Base-by-base conservation (phyloP, 2,113 vertebrate genomes). In the Paradoxurus hermaphroditus region DNA sequence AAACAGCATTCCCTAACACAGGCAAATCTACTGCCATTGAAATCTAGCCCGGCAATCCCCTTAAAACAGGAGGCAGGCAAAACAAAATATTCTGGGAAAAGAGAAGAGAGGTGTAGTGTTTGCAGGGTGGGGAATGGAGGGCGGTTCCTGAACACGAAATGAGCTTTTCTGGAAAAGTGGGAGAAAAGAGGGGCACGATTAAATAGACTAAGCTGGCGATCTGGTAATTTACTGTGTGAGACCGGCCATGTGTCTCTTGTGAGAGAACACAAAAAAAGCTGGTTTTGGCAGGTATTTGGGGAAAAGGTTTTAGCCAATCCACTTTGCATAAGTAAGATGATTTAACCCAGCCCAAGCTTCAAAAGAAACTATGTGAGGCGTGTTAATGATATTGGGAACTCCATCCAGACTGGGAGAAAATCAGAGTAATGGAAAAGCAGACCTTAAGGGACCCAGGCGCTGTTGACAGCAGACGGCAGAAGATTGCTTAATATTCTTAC, bases 401-500 rank as follows among this genome's bases (percentile, higher is more conserved):
- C 92, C 72, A 86, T 75, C 21, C 53, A 97, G 91, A 97, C 46
- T n/a, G 88, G n/a, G 34, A 96, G 79, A 95, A 97, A 96, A 96
- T 85, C 90, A 85, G 84, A 92, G 72, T 85, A 90, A 97, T 39
- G 70, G 82, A 97, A 98, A 95, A 87, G 94, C 53, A 72, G 92
- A 96, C 72, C 97, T 95, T 95, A 31, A 70, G 97, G 97, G 97
- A 97, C 92, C 81, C 51, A 94, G 0, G 41, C 27, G 23, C 89
- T 86, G 73, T 70, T 98, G 97, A 97, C 89, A 97, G 93, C 97
- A 98, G 97, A 98, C 96, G 41, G 98, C 59, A 91, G 89, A 92
- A 94, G 97, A 98, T 93, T 98, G 97, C 94, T 98, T 98, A 98
- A 98, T 49, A 97, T 94, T 97, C 97, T 94, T 91, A 98, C 34